Percentiles rank a stretch among this genome's conserved stretches.
Evolutionary conservation across 2,888 invertebrate genomes (phyloP).

Genomic region (Torymus auratus): DNA sequence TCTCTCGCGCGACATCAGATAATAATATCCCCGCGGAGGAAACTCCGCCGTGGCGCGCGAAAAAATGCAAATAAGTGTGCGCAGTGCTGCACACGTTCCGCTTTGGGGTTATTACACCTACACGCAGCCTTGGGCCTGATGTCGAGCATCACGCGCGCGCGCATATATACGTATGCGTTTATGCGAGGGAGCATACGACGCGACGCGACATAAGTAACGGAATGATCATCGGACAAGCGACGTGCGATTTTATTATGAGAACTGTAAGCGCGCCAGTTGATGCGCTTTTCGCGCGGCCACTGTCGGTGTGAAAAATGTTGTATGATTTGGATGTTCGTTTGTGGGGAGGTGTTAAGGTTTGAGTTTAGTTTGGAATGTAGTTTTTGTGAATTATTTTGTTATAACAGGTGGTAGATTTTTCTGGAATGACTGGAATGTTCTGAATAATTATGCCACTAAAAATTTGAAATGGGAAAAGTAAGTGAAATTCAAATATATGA

Average conservation of each 20-base stretch:
- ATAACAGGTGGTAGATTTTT: too few relatives aligned
- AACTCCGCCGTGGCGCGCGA: not conserved
- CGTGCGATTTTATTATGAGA: conserved; percentile 8
- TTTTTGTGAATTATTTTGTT: too few relatives aligned
- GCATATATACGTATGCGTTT: not conserved
- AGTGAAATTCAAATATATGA: too few relatives aligned
- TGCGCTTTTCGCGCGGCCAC: not conserved
- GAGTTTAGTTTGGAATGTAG: too few relatives aligned
- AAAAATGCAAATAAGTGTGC: conserved; percentile 8
- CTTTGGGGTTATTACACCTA: conserved; percentile 37
- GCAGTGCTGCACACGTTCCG: conserved; percentile 1
- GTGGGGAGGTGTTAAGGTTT: too few relatives aligned
- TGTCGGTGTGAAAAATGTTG: too few relatives aligned
- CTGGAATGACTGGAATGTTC: too few relatives aligned
- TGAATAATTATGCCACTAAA: too few relatives aligned
- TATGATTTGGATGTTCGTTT: too few relatives aligned
- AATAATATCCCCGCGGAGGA: not conserved
- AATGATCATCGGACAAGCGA: conserved; percentile 16
- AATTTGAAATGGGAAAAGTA: too few relatives aligned
- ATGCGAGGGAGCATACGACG: not conserved
- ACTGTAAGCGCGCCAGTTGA: not conserved
- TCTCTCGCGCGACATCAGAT: conserved; percentile 6
- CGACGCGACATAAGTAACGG: conserved; percentile 23
- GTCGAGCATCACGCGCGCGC: too few relatives aligned
- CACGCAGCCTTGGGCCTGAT: conserved; percentile 5